Base-by-base conservation (phyloP, 2,797 vertebrate genomes). In the Setipinna tenuifilis region DNA sequence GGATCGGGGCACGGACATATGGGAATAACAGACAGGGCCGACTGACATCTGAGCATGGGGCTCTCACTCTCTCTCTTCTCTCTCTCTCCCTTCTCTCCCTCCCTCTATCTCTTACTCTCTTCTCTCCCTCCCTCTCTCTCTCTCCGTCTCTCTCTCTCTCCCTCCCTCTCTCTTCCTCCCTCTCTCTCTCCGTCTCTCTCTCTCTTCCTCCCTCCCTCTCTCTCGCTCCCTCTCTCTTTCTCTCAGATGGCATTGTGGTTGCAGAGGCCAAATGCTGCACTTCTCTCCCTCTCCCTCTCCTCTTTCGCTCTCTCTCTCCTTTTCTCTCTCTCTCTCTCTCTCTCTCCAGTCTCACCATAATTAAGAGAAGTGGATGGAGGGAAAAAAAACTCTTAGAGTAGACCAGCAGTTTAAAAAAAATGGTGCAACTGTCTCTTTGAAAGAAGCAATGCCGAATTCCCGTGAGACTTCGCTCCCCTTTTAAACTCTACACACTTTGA, bases 351-450 rank as follows among this genome's bases (percentile, higher is more conserved):
- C 68, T 75, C 31, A 7, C 6, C 14, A 35, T 78, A 78, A 78
- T 78, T 78, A 44, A 78, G 71, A 78, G 17, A 31, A 44, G 71
- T 78, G 10, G 41, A 21, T 10, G 31, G 21, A 78, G 1, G 50
- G 9, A 78, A 59, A 59, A 44, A 44, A 78, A 78, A 75, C 28
- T 75, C 19, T 2, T 35, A 4, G 41, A 78, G 71, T 78, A 78
- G 14, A 78, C 71, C 31, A 80, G 48, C 19, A 23, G 12, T 35
- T 46, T 61, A 84, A 68, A 78, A 68, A 46, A 78, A 78, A 21
- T 78, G 71, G 71, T 44, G 71, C 71, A 78, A 78, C 71, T 44
- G 71, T 78, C 35, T 78, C 71, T 83, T 83, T 65, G 41, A 75
- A 54, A 35, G 83, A 71, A 31, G 48, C 65, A 71, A 84, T 75